A percentile compares a stretch with the other conserved stretches of the same genome.
Evolutionary conservation across 2,113 vertebrate genomes (phyloP).

Genomic region (Penelope pileata): DNA sequence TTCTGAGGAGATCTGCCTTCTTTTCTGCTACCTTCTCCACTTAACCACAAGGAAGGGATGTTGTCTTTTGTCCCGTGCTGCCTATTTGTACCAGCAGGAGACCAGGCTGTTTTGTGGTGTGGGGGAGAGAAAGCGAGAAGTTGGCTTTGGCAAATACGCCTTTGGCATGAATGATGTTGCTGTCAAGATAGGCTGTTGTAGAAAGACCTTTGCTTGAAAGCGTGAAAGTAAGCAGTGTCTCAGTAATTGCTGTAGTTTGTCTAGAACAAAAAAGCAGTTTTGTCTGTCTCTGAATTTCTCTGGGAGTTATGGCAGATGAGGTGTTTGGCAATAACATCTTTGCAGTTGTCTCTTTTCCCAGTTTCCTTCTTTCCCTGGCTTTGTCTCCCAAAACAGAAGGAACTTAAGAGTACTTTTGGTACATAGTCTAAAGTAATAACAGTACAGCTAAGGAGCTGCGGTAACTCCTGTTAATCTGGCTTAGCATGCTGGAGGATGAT

Average conservation of each 20-base stretch:
- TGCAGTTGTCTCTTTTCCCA: accelerated
- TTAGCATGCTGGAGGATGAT: accelerated
- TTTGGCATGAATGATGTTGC: background rate
- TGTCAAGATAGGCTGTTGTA: background rate
- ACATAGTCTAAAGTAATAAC: background rate
- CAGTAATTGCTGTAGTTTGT: background rate
- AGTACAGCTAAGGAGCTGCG: background rate
- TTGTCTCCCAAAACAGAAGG: background rate
- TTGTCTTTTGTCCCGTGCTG: background rate
- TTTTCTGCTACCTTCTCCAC: background rate
- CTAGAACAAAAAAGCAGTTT: background rate
- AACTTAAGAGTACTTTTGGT: accelerated
- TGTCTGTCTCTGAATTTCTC: background rate
- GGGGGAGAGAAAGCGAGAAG: background rate
- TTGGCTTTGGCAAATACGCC: background rate
- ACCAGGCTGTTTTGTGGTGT: background rate
- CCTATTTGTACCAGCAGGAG: background rate
- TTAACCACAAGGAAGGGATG: background rate
- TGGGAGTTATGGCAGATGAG: background rate
- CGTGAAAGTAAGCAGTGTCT: background rate
- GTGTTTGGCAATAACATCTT: background rate
- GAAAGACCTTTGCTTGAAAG: background rate
- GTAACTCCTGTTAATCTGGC: background rate
- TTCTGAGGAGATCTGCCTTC: background rate
- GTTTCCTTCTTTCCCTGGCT: background rate